Evolutionary conservation across 2,113 vertebrate genomes (phyloP).

Genomic region (Blennius ocellaris): DNA sequence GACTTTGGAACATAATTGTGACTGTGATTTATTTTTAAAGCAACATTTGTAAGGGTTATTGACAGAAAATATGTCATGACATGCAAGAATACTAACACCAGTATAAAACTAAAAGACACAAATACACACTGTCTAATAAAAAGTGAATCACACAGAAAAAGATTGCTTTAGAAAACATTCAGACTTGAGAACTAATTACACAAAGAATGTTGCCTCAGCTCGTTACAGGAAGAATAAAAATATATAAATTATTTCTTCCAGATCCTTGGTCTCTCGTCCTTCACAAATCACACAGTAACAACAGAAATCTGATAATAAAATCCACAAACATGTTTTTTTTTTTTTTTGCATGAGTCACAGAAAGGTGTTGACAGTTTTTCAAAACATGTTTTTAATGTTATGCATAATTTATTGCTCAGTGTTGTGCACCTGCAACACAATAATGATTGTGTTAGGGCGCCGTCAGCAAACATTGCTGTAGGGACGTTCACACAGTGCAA

Average conservation of each 20-base stretch:
- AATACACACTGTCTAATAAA: constrained; percentile 25
- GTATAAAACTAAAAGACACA: constrained; percentile 31
- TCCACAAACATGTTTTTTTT: constrained; percentile 5
- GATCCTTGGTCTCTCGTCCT: constrained; percentile 2
- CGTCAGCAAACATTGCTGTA: constrained; percentile 48
- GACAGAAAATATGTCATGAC: too few relatives aligned
- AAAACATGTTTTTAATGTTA: constrained; percentile 41
- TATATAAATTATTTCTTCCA: constrained; percentile 15
- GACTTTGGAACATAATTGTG: too few relatives aligned
- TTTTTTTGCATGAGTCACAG: constrained; percentile 7
- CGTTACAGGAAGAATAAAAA: constrained; percentile 25
- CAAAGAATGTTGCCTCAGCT: constrained; percentile 34
- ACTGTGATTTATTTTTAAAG: too few relatives aligned
- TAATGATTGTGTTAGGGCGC: constrained; percentile 37
- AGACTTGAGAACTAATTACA: constrained; percentile 47
- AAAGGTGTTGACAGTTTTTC: constrained; percentile 27
- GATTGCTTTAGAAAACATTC: constrained; percentile 45
- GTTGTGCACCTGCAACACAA: constrained; percentile 27
- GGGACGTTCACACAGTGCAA: constrained; percentile 55
- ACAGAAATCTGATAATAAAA: constrained; percentile 20
- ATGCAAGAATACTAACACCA: neutral
- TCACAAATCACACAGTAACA: constrained; percentile 13
- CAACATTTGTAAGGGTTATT: too few relatives aligned
- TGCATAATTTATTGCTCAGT: constrained; percentile 40
- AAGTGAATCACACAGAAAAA: constrained; percentile 22